A percentile compares a stretch with the other conserved stretches of the same genome.
These are phyloP conservation scores for Bucorvus abyssinicus DNA, from an alignment of 2,797 vertebrate genomes.

Conservation along the genomic window DNA sequence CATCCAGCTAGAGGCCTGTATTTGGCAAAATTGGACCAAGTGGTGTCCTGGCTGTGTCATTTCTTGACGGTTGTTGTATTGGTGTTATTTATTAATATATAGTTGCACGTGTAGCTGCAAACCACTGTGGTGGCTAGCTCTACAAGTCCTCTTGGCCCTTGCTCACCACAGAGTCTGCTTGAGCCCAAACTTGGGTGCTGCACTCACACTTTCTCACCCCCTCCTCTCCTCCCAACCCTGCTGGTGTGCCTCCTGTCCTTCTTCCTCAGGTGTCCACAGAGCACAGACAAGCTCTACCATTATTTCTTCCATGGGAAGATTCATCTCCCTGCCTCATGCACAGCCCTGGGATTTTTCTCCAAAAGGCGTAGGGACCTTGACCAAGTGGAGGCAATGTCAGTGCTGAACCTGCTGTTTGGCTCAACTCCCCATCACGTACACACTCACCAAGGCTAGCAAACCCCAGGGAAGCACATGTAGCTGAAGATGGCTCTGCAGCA, in stretches of 20 bases:
- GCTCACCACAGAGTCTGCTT: background rate
- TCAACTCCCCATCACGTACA: rapidly evolving
- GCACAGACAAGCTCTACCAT: background rate
- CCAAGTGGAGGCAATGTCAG: background rate
- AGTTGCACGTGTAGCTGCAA: background rate
- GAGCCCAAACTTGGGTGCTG: background rate
- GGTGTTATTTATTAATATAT: background rate
- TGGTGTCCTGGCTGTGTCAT: background rate
- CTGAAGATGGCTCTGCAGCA: background rate
- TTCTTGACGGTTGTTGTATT: background rate
- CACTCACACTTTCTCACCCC: background rate
- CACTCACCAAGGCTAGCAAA: rapidly evolving
- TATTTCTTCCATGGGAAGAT: background rate
- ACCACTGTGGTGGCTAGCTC: background rate
- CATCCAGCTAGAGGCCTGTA: background rate
- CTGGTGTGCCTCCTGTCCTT: rapidly evolving
- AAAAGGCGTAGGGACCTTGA: background rate
- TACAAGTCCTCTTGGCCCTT: background rate
- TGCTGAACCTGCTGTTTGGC: background rate
- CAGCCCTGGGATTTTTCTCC: background rate
- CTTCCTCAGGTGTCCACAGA: background rate
- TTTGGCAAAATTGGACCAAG: background rate
- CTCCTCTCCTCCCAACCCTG: background rate
- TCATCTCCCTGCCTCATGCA: background rate
- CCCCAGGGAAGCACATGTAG: background rate